These are phyloP conservation scores for Cassiopea andromeda DNA, from an alignment of 30 jellyfish, hydroid and myxozoan species.

Conservation along the genomic window DNA sequence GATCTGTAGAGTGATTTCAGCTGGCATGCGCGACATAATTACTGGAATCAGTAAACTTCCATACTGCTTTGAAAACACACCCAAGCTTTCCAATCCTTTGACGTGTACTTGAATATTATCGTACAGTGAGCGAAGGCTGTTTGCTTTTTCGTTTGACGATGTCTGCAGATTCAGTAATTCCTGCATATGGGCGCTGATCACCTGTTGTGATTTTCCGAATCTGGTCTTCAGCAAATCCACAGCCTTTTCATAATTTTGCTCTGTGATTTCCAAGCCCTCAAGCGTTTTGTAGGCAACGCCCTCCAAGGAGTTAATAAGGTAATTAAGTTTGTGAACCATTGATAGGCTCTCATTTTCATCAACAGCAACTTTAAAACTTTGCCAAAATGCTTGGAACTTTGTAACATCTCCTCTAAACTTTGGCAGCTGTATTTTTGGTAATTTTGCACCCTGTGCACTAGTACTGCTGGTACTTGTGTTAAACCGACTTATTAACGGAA, in stretches of 20 bases:
- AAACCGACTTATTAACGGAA: neutral
- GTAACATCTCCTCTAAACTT: conserved; percentile 34
- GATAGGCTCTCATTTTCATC: conserved; percentile 37
- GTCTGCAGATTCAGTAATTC: conserved; percentile 44
- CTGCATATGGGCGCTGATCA: conserved; percentile 72
- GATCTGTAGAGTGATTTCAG: conserved; percentile 31
- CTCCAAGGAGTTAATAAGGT: conserved; percentile 52
- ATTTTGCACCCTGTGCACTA: conserved; percentile 13
- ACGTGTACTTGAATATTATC: conserved; percentile 44
- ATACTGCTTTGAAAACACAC: conserved; percentile 8
- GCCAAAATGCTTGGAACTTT: conserved; percentile 49
- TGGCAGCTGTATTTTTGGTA: conserved; percentile 30
- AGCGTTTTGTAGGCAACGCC: conserved; percentile 59
- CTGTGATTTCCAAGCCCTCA: conserved; percentile 54
- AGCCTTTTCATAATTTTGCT: conserved; percentile 59
- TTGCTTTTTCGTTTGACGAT: conserved; percentile 10
- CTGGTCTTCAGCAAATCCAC: conserved; percentile 38
- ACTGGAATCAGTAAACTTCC: conserved; percentile 44
- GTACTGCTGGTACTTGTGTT: neutral
- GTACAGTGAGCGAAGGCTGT: conserved; percentile 31
- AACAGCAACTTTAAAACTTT: conserved; percentile 61
- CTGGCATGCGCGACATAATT: conserved; percentile 39
- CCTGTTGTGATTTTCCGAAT: conserved; percentile 53
- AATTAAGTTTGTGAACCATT: conserved; percentile 56
- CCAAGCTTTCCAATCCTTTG: conserved; percentile 34